phyloP scores from a whole-genome alignment of 2,797 vertebrate species.

The Anas bahamensis region DNA sequence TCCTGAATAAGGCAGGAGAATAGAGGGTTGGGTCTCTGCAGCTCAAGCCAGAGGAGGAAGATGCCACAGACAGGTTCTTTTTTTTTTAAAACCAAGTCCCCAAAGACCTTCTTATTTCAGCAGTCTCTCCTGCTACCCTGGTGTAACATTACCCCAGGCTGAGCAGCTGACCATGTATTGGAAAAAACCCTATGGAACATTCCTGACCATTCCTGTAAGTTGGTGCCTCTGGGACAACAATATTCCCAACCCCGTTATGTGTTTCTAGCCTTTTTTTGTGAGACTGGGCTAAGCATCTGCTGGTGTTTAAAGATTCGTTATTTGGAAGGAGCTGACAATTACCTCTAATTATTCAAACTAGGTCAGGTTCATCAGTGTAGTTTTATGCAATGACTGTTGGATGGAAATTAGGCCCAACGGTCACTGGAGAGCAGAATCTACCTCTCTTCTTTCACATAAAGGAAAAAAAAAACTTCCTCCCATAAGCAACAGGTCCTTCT shows the following conservation, averaged over 20 bases:
- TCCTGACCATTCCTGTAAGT: constrained; percentile 54
- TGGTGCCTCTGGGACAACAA: constrained; percentile 7
- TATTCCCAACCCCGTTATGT: not conserved
- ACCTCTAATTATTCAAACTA: constrained; percentile 51
- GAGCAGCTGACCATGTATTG: not conserved
- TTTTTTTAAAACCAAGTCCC: not conserved
- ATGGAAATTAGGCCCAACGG: not conserved
- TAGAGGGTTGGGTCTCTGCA: not conserved
- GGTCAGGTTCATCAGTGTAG: constrained; percentile 53
- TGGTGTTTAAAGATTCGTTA: constrained; percentile 54
- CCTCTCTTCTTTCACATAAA: not conserved
- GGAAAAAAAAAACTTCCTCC: not conserved
- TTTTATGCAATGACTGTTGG: constrained; percentile 19
- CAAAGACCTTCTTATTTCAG: not conserved
- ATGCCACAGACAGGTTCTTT: not conserved
- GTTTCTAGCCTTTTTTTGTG: not conserved
- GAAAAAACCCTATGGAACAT: constrained; percentile 28
- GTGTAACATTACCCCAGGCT: not conserved
- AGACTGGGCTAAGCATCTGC: constrained; percentile 51
- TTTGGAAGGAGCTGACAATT: constrained; percentile 58
- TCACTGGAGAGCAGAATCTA: not conserved
- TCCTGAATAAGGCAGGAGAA: not conserved
- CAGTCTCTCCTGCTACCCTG: not conserved
- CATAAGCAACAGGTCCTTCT: not conserved
- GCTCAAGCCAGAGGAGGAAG: not conserved